Evolutionary conservation across 2,797 vertebrate genomes (phyloP).

Genomic region (Lutjanus campechanus): DNA sequence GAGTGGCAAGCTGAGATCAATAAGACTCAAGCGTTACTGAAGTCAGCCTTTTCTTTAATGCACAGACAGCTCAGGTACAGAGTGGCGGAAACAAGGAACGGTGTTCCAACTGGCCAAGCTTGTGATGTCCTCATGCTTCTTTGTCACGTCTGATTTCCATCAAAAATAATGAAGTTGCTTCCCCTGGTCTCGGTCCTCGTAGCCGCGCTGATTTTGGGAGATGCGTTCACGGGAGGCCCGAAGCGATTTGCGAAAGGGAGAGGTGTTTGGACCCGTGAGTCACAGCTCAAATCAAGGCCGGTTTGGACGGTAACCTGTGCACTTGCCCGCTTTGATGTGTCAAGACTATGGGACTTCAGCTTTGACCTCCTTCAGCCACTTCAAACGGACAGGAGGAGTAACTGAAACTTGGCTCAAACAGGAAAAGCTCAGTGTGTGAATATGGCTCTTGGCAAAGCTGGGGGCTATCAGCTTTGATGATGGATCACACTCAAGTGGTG

Average conservation of each 20-base stretch:
- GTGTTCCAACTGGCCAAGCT: conserved; percentile 3
- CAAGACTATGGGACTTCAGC: background rate
- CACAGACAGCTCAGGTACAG: conserved; percentile 48
- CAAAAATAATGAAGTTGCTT: conserved; percentile 55
- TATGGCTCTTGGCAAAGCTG: background rate
- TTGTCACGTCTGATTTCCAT: conserved; percentile 53
- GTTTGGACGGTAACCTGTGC: background rate
- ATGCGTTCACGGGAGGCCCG: background rate
- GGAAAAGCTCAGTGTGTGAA: background rate
- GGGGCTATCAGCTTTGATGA: conserved; percentile 20
- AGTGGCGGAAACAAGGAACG: conserved; percentile 14
- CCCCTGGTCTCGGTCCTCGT: conserved; percentile 2
- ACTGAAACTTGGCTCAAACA: background rate
- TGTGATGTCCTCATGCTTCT: conserved; percentile 42
- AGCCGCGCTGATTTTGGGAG: conserved; percentile 6
- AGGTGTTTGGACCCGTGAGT: conserved; percentile 4
- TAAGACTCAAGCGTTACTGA: conserved; percentile 32
- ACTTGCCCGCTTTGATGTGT: background rate
- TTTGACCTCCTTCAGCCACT: background rate
- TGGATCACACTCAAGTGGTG: conserved; percentile 7
- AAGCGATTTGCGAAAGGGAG: conserved; percentile 2
- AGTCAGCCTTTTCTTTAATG: conserved; percentile 56
- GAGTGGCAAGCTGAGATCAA: conserved; percentile 58
- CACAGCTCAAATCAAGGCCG: background rate
- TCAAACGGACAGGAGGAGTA: background rate